A percentile compares a stretch with the other conserved stretches of the same genome.
phyloP scores from a whole-genome alignment of 2,113 vertebrate genomes.

The Sceloporus tristichus region DNA sequence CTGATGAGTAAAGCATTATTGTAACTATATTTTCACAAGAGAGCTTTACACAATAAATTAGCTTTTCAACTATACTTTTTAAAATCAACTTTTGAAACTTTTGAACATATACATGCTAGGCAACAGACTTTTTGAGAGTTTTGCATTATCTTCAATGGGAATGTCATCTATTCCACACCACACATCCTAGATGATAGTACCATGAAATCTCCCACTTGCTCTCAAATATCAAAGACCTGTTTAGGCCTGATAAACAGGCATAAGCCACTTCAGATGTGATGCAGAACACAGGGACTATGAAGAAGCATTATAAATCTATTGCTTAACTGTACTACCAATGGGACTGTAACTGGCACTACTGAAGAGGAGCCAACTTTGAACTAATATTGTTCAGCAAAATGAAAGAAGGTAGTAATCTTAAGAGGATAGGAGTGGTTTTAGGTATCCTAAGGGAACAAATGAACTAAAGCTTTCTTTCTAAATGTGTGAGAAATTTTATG shows the following conservation, averaged over 20 bases:
- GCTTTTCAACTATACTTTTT: too few species aligned
- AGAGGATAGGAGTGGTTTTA: conserved; percentile 28
- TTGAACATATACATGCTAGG: too few species aligned
- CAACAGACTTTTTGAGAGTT: background rate
- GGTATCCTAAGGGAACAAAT: conserved; percentile 13
- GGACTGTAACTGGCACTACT: background rate
- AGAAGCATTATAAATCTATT: background rate
- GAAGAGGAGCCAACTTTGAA: conserved; percentile 3
- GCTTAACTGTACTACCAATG: background rate
- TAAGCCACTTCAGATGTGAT: background rate
- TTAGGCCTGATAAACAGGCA: background rate
- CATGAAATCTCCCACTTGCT: background rate
- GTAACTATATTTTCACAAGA: too few species aligned
- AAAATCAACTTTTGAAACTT: too few species aligned
- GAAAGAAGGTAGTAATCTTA: background rate
- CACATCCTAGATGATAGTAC: background rate
- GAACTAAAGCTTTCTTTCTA: background rate
- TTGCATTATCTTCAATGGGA: background rate
- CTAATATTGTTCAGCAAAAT: background rate
- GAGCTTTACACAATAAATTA: too few species aligned
- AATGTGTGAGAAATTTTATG: conserved; percentile 10
- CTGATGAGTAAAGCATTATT: too few species aligned
- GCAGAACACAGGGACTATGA: background rate
- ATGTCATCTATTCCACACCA: background rate
- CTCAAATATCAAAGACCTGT: too few species aligned